Evolutionary conservation across 2,797 vertebrate genomes (phyloP).

Genomic region (Diplodus puntazzo): DNA sequence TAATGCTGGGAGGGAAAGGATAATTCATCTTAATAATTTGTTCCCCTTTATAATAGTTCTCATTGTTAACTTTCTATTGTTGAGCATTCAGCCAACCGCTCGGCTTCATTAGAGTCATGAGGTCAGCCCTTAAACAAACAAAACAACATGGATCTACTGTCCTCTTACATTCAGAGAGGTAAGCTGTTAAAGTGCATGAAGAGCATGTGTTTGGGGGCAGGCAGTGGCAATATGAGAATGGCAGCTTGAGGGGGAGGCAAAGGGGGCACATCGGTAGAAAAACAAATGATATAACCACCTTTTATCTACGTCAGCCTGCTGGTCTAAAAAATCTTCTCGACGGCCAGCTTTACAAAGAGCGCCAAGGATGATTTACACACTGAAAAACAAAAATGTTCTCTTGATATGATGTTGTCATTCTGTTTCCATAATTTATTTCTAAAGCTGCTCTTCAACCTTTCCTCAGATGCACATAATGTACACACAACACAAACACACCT

Average conservation of each 20-base stretch:
- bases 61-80: constrained; percentile 1
- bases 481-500: not conserved
- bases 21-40: not conserved
- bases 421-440: constrained; percentile 13
- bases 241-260: constrained; percentile 37
- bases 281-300: constrained; percentile 77
- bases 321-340: constrained; percentile 20
- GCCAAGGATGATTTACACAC: not conserved
- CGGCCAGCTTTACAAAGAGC: not conserved
- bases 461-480: not conserved
- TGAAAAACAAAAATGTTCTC: constrained; percentile 23
- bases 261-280: constrained; percentile 60
- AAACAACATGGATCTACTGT: constrained; percentile 63
- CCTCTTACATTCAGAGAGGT: constrained; percentile 42
- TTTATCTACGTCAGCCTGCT: constrained; percentile 53
- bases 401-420: constrained; percentile 22
- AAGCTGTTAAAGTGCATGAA: constrained; percentile 51
- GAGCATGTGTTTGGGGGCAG: constrained; percentile 50
- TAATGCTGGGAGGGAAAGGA: not conserved
- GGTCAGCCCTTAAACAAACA: constrained; percentile 55
- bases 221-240: constrained; percentile 71
- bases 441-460: constrained; percentile 54
- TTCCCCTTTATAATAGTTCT: not conserved
- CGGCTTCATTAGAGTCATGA: constrained; percentile 53
- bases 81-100: constrained; percentile 8